Conservation (phyloP, 2,888 invertebrate genomes). For the Pyrrhosoma nymphula region DNA sequence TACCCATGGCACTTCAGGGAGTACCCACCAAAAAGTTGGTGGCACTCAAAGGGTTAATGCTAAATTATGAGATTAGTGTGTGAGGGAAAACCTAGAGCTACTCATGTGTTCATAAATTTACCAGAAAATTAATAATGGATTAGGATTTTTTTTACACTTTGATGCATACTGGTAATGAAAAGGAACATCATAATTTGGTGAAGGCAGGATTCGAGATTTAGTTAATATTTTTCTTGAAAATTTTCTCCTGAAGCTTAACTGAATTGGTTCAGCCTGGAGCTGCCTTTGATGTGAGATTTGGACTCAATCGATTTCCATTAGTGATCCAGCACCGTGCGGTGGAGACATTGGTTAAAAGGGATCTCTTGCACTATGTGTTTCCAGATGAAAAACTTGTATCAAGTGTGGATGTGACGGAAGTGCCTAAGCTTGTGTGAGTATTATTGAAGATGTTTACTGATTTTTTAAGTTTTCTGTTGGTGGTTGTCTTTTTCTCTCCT, state of each 20-base stretch:
- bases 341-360: constrained; percentile 72
- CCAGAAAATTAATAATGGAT: too few species aligned
- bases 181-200: too few species aligned
- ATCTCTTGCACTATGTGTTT: constrained; percentile 73
- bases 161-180: too few species aligned
- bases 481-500: too few species aligned
- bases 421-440: constrained; percentile 25
- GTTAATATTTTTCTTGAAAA: background rate
- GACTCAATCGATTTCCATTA: constrained; percentile 74
- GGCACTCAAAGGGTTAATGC: too few species aligned
- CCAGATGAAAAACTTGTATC: constrained; percentile 71
- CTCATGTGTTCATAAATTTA: too few species aligned
- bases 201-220: too few species aligned
- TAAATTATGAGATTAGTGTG: too few species aligned
- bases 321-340: constrained; percentile 75
- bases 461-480: background rate
- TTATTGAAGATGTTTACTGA: background rate
- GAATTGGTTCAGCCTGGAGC: constrained; percentile 69
- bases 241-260: background rate
- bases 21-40: too few species aligned
- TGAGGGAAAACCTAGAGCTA: too few species aligned
- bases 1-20: too few species aligned
- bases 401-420: background rate
- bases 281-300: constrained; percentile 74
- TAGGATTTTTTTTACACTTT: too few species aligned